Percentiles rank a stretch among this genome's conserved stretches.
Evolutionary conservation across 2,888 invertebrate genomes (phyloP).

Genomic region (Ichneumoninae sp.): DNA sequence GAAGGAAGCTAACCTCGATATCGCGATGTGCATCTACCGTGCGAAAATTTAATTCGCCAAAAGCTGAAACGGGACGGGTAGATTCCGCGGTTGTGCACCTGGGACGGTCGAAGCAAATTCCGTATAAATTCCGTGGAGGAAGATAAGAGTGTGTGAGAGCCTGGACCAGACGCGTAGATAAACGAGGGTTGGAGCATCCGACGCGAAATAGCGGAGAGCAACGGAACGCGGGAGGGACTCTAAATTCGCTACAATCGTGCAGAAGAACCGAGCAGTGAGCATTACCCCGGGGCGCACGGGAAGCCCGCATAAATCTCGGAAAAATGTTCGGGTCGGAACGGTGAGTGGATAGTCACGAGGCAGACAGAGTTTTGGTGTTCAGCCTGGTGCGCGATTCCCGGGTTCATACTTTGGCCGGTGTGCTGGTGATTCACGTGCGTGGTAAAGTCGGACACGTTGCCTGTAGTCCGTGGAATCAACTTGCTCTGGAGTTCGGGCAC

Average conservation of each 20-base stretch:
- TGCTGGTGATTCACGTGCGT: conserved; percentile 46
- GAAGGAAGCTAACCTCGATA: conserved; percentile 7
- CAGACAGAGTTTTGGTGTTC: conserved; percentile 23
- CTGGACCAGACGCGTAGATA: conserved; percentile 4
- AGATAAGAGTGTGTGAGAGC: conserved; percentile 34
- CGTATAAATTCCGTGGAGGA: conserved; percentile 31
- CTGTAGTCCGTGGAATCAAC: conserved; percentile 30
- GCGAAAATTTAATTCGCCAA: conserved; percentile 53
- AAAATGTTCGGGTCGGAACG: conserved; percentile 40
- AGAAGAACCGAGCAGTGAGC: conserved; percentile 25
- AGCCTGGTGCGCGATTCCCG: conserved; percentile 43
- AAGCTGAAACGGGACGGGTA: conserved; percentile 15
- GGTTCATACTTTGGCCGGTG: conserved; percentile 18
- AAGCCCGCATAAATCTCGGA: conserved; percentile 56
- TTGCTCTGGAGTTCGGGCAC: conserved; percentile 30
- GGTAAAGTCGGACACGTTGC: conserved; percentile 49
- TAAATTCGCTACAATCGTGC: conserved; percentile 51
- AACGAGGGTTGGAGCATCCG: not conserved
- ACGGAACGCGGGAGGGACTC: conserved; percentile 14
- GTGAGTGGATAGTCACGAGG: conserved; percentile 37
- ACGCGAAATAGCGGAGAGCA: conserved; percentile 28
- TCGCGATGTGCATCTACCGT: conserved; percentile 31
- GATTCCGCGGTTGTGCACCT: conserved; percentile 3
- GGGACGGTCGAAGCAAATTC: conserved; percentile 29
- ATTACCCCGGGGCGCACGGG: conserved; percentile 14